Base-by-base conservation (phyloP, 30 jellyfish, hydroid and myxozoan species). In the Morbakka virulenta region DNA sequence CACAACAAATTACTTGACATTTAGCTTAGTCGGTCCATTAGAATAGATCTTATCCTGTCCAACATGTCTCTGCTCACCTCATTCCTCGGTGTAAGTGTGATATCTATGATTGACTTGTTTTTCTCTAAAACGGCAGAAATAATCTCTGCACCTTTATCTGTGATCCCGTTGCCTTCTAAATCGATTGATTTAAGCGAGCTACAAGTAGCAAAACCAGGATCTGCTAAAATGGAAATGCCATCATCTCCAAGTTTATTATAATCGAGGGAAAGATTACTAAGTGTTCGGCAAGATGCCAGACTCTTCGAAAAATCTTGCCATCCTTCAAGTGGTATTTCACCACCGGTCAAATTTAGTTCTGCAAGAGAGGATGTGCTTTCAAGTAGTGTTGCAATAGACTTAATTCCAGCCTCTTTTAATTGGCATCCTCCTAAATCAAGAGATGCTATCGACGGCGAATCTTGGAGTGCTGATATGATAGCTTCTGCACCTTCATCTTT, bases 401-500 rank as follows among this genome's bases (percentile, higher is more conserved):
- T n/a, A 2, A 82, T 87, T 2, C 96, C 96, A 2, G 17, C 70
- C 35, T 86, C 96, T 27, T 83, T 87, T 23, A 86, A 62, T 26
- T 77, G 41, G 73, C 96, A 86, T 24, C 72, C 87, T 9, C 91
- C 90, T 0, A 86, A 53, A 62, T 76, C 96, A 27, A 86, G 73
- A 6, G 87, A 68, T 4, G 83, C 71, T 32, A 86, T 52, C 34
- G 85, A 77, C 2, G 22, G 72, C 72, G 69, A 70, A 3, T 79
- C 79, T 23, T 29, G 32, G 27, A 86, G 62, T 34, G 91, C 86
- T 17, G 77, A 87, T 32, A 78, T 72, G 27, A 86, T 35, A 69
- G 85, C 63, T 0, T 77, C 35, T 63, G 78, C 67, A 27, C 96
- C 96, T 14, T 86, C 92, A 50, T 86, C 91, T 20, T 91, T 91